Percentiles rank a stretch among this genome's conserved stretches.
phyloP scores from a whole-genome alignment of 1,140 invertebrate species.

The Drosophila repleta region DNA sequence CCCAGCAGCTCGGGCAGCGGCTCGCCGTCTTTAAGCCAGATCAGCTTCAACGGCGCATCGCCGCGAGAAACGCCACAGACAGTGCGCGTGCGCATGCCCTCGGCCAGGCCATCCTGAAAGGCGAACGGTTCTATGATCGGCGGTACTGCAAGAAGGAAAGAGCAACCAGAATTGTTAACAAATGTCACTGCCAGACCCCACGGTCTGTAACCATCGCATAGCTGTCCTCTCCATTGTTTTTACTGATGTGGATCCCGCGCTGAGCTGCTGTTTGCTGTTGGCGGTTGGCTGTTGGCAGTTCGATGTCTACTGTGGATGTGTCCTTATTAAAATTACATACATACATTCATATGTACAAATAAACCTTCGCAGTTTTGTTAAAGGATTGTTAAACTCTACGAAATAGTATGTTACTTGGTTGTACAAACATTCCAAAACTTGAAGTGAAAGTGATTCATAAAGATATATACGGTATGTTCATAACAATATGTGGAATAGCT shows the following conservation, averaged over 20 bases:
- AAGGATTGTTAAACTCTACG: constrained; percentile 60
- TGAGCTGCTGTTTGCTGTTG: constrained; percentile 44
- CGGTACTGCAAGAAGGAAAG: constrained; percentile 90
- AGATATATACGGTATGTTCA: constrained; percentile 34
- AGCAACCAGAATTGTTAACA: constrained; percentile 84
- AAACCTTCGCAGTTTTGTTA: constrained; percentile 83
- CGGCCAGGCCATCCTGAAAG: constrained; percentile 92
- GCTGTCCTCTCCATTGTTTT: neutral
- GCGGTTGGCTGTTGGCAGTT: constrained; percentile 17
- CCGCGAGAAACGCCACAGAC: constrained; percentile 93
- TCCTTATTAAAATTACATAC: constrained; percentile 19
- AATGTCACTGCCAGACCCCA: constrained; percentile 79
- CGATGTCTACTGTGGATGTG: neutral
- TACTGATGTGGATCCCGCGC: constrained; percentile 46
- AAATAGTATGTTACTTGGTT: constrained; percentile 43
- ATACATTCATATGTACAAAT: constrained; percentile 47
- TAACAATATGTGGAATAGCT: constrained; percentile 36
- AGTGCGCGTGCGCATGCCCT: constrained; percentile 93
- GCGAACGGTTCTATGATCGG: constrained; percentile 93
- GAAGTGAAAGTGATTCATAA: constrained; percentile 49
- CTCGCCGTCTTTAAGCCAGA: constrained; percentile 91
- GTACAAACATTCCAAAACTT: constrained; percentile 78
- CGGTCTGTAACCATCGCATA: neutral
- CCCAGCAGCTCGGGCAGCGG: constrained; percentile 87
- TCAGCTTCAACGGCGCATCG: constrained; percentile 90